Evolutionary conservation across 1,140 invertebrate species (phyloP), one percentile per base, ranked within the genome.

Genomic region (Atopsyche davidsoni): DNA sequence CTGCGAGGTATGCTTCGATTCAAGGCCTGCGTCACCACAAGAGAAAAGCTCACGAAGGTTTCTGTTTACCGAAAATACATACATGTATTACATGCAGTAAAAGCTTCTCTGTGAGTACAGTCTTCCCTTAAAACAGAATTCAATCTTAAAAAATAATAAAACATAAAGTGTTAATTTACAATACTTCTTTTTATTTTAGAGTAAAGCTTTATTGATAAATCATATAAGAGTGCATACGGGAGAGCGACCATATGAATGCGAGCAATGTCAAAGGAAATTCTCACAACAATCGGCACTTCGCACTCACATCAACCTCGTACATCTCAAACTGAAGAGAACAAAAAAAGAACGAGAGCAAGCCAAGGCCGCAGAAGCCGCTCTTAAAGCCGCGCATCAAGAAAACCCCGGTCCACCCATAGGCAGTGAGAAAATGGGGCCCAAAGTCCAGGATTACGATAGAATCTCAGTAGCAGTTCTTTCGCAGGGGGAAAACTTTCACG

Each of bases 221-320:
- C 79, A 81, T 60, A 74, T 79, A 62, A 65, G 79, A 17, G 75
- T 74, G 0, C 79, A 81, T 60, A 82, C 79, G 1, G 79, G 79
- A 56, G 70, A 78, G 60, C 68, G 75, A 48, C 76, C 76, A 4
- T 77, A 72, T 60, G 65, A 67, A 38, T 79, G 76, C 55, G 60
- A 62, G 3, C 61, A 72, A 40, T 79, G 77, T 61, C 71, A 72
- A 1, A 55, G 64, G 3, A 53, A 56, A 21, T 71, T 71, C 62
- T 60, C 65, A 4, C 69, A 72, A 51, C 60, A 64, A 10, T 69
- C 66, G 10, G 65, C 69, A 10, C 62, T 68, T 62, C 42, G 60
- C 3, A 70, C 69, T 3, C 69, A 71, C 59, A 55, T 66, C 39
- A 65, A 64, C 16, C 57, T 68, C 2, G 66, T 70, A 3, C 69